Evolutionary conservation across 1,140 invertebrate species (phyloP), one percentile per base, ranked within the genome.

Genomic region (Lethrus apterus): DNA sequence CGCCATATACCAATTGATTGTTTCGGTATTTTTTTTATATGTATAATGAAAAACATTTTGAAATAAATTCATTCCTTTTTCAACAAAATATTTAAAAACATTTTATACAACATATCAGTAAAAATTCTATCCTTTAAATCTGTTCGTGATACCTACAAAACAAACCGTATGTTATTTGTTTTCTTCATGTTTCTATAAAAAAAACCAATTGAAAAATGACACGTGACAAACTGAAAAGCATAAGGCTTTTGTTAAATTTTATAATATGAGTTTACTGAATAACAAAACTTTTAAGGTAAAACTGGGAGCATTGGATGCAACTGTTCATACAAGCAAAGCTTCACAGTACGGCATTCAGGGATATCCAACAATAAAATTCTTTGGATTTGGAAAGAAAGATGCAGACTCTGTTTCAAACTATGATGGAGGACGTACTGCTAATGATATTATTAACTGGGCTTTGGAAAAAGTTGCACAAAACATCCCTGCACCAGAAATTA

Each of bases 351-450:
- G 78, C 51, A 81, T 99, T 23, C 79, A 84, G 57, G 95, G 96
- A 0, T 99, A 94, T 71, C 96, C 96, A 7, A 98, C 95, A 5
- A 98, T 99, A 50, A 99, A 99, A 70, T 83, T 84, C 64, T 99
- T 99, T 73, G 74, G 81, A 1, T 74, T 82, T 20, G 93, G 93
- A 42, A 80, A 81, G 50, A 93, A 92, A 66, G 73, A 78, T 44
- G 63, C 68, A 0, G 78, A 78, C 52, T 80, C 79, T 10, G 82
- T 76, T 4, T 75, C 81, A 49, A 89, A 93, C 34, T 90, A 89
- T 62, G 77, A 83, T 62, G 95, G 95, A 18, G 95, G 93, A n/a
- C 76, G 97, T 44, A 93, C 89, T 0, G 74, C 86, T 4, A 76
- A 68, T 31, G 95, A 97, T 56, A 99, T 99, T 60, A 86, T 99